Conservation (phyloP, 2,113 vertebrate genomes). For the Lophochroa leadbeateri region DNA sequence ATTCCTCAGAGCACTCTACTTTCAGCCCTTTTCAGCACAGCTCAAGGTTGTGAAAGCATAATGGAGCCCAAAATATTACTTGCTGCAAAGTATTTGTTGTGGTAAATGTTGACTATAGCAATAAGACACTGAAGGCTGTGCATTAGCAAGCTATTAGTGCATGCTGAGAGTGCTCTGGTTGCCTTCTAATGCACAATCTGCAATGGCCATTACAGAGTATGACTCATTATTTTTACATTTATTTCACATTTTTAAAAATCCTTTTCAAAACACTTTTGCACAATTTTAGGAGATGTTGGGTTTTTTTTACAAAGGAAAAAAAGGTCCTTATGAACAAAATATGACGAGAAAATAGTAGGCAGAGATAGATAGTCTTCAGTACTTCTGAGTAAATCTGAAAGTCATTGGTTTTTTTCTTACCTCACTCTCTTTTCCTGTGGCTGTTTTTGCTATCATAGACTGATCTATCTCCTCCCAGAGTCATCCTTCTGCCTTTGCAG, state of each 20-base stretch:
- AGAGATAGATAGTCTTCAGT: neutral
- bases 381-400: neutral
- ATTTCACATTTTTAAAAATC: slow-evolving; percentile 60
- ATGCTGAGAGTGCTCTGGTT: slow-evolving; percentile 57
- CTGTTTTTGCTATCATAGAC: neutral
- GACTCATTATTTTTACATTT: slow-evolving; percentile 68
- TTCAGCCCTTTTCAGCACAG: slow-evolving; percentile 25
- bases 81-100: slow-evolving; percentile 41
- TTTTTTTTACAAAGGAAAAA: neutral
- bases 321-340: neutral
- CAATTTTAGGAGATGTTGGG: neutral
- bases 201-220: slow-evolving; percentile 46
- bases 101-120: slow-evolving; percentile 60
- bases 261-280: slow-evolving; percentile 46
- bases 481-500: neutral
- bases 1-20: neutral
- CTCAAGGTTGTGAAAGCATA: slow-evolving; percentile 56
- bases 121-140: slow-evolving; percentile 49
- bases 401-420: neutral
- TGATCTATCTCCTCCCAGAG: neutral
- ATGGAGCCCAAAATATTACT: slow-evolving; percentile 64
- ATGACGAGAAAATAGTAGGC: neutral
- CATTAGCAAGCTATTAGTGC: slow-evolving; percentile 63
- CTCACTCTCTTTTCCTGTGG: neutral
- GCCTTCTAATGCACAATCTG: slow-evolving; percentile 55